Percentiles rank a stretch among this genome's conserved stretches.
These are phyloP conservation scores for Rhopalosiphum maidis DNA, from an alignment of 1,140 invertebrate genomes.

Conservation along the genomic window DNA sequence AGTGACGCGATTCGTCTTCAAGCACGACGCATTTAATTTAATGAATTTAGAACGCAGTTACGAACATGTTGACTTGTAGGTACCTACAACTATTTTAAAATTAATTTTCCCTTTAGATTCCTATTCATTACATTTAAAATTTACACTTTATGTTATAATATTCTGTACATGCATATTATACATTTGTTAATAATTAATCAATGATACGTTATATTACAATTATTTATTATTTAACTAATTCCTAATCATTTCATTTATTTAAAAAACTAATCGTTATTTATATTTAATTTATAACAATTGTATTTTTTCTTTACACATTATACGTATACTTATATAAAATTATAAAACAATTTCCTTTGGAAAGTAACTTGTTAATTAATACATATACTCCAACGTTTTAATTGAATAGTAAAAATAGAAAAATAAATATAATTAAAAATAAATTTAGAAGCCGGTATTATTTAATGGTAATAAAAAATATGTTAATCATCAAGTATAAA, in stretches of 20 bases:
- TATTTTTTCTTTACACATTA: not conserved
- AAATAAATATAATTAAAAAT: not conserved
- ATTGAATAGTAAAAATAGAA: not conserved
- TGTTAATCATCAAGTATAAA: not conserved
- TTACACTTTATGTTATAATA: not conserved
- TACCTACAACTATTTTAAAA: not conserved
- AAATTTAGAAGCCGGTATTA: not conserved
- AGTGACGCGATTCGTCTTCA: not conserved
- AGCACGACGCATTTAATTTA: not conserved
- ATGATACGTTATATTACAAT: not conserved
- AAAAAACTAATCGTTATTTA: not conserved
- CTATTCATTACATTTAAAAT: not conserved
- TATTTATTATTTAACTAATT: not conserved
- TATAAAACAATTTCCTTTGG: not conserved
- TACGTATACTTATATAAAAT: not conserved
- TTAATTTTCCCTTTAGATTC: not conserved
- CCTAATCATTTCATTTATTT: not conserved
- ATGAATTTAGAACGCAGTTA: constrained; percentile 11
- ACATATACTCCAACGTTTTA: not conserved
- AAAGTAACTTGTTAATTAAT: not conserved
- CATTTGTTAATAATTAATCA: not conserved
- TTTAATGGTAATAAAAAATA: not conserved
- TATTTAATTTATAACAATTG: not conserved
- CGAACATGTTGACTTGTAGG: not conserved
- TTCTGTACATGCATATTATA: not conserved